These are phyloP conservation scores for Molossus alvarezi DNA, from an alignment of 2,797 vertebrate species.

Conservation along the genomic window DNA sequence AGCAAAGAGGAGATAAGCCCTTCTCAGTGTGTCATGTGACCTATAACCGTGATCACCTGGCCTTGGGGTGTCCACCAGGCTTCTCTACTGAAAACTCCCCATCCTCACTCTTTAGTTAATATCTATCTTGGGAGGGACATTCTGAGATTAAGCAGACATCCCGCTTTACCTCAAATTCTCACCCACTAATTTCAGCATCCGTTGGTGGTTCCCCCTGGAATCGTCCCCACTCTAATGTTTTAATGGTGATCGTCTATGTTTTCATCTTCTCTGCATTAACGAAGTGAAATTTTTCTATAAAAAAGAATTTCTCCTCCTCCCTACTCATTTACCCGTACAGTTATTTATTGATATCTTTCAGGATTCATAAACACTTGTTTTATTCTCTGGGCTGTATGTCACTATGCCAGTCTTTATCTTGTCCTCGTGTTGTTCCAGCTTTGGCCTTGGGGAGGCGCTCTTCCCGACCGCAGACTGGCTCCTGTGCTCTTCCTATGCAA, in stretches of 20 bases:
- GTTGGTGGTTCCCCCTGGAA: neutral
- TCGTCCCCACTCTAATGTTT: neutral
- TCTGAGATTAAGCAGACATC: neutral
- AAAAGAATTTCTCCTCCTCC: neutral
- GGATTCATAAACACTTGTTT: neutral
- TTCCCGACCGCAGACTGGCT: neutral
- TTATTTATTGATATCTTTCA: neutral
- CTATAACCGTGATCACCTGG: neutral
- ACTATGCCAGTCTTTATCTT: neutral
- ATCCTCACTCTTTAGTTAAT: neutral
- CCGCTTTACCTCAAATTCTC: neutral
- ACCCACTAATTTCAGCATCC: neutral
- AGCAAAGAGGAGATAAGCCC: neutral
- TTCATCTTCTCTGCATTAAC: neutral
- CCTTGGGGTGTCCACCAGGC: neutral
- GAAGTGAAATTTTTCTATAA: neutral
- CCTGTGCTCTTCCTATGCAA: neutral
- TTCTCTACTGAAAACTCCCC: neutral
- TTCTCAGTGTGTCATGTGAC: neutral
- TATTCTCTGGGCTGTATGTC: neutral
- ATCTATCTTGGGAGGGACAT: neutral
- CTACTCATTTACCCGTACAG: neutral
- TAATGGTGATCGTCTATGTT: neutral
- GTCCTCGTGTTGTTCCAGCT: neutral
- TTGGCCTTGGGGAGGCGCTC: neutral